These are phyloP conservation scores for Spisula subtruncata DNA, from an alignment of 2,888 invertebrate species.

Conservation along the genomic window DNA sequence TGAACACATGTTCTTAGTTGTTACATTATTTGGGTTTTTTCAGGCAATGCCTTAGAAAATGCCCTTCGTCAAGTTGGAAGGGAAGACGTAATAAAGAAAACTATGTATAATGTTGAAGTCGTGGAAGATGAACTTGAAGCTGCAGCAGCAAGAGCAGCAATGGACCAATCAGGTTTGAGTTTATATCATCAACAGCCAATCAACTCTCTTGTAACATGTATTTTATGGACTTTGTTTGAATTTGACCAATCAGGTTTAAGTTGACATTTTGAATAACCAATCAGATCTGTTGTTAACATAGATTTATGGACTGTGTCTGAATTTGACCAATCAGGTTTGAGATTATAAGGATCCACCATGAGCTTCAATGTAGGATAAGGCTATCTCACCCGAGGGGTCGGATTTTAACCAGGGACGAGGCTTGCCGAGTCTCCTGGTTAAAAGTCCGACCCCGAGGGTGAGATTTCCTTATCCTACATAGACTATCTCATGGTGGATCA, in stretches of 20 bases:
- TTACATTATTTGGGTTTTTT: constrained; percentile 56
- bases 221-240: background rate
- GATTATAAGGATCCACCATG: no score
- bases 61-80: constrained; percentile 95
- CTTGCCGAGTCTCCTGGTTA: no score
- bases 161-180: constrained; percentile 87
- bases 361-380: no score
- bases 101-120: constrained; percentile 88
- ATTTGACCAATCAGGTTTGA: background rate
- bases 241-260: constrained; percentile 43
- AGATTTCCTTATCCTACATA: no score
- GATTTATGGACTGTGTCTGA: background rate
- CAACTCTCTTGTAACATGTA: background rate
- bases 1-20: background rate
- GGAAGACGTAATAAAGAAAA: constrained; percentile 96
- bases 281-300: background rate
- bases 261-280: background rate
- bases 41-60: constrained; percentile 93
- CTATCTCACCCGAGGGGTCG: no score
- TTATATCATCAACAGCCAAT: background rate
- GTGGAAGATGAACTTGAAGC: constrained; percentile 93
- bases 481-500: no score
- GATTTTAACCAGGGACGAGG: no score
- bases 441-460: no score
- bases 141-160: constrained; percentile 90